Evolutionary conservation across 1,140 invertebrate species (phyloP).

Genomic region (Philotrypesis tridentata): DNA sequence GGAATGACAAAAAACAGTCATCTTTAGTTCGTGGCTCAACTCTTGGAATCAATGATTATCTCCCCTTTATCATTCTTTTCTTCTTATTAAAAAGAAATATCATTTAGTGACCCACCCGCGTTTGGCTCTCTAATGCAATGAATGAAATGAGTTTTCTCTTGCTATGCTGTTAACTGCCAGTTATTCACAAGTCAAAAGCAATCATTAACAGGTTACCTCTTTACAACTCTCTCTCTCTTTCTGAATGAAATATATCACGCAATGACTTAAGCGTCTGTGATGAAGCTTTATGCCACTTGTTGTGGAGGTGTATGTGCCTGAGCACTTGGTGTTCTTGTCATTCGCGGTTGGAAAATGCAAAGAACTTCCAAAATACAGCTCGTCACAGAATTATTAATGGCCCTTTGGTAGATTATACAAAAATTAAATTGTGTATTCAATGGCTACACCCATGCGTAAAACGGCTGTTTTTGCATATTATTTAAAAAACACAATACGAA

Average conservation of each 20-base stretch:
- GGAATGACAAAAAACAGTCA: conserved; percentile 50
- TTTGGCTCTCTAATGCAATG: conserved; percentile 11
- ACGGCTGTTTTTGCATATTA: no score
- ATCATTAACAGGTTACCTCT: conserved; percentile 27
- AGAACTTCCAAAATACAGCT: no score
- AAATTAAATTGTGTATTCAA: no score
- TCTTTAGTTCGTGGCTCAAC: no score
- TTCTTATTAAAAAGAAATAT: conserved; percentile 24
- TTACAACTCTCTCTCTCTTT: conserved; percentile 45
- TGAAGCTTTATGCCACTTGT: conserved; percentile 64
- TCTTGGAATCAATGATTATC: conserved; percentile 40
- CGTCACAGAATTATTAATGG: no score
- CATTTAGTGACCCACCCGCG: conserved; percentile 47
- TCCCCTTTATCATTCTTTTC: conserved; percentile 8
- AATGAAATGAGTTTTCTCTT: conserved; percentile 34
- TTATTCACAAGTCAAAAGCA: conserved; percentile 13
- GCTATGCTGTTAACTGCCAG: no score
- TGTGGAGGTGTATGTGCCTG: conserved; percentile 66
- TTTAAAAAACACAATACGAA: no score
- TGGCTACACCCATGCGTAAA: no score
- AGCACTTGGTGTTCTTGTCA: conserved; percentile 48
- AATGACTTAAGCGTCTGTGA: conserved; percentile 15
- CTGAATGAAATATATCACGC: conserved; percentile 30
- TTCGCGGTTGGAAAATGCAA: no score
- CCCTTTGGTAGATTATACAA: no score